These are phyloP conservation scores for Gephyroberyx darwinii DNA, from an alignment of 2,797 vertebrate species.

Conservation along the genomic window DNA sequence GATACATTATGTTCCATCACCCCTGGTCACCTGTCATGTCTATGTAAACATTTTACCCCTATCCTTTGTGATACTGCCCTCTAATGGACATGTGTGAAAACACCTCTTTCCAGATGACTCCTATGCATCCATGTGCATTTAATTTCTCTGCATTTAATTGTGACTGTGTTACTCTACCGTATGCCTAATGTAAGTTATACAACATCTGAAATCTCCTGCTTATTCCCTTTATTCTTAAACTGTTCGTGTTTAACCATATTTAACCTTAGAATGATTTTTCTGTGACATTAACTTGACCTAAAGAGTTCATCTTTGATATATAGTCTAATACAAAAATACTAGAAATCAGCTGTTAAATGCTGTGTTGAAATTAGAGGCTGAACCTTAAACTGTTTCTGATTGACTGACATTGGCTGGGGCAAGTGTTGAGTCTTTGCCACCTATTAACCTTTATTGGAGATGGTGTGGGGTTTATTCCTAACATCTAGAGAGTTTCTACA, in stretches of 20 bases:
- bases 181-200: too few species aligned
- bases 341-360: too few species aligned
- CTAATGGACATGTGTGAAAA: slow-evolving; percentile 30
- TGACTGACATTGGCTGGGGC: slow-evolving; percentile 23
- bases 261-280: too few species aligned
- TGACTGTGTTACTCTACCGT: too few species aligned
- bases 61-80: slow-evolving; percentile 39
- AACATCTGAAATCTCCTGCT: too few species aligned
- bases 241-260: too few species aligned
- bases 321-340: too few species aligned
- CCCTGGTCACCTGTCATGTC: too few species aligned
- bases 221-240: too few species aligned
- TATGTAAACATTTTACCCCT: background rate
- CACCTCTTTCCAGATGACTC: background rate
- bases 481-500: slow-evolving; percentile 46
- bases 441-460: slow-evolving; percentile 50
- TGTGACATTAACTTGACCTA: too few species aligned
- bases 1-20: too few species aligned
- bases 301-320: too few species aligned
- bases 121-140: background rate
- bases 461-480: slow-evolving; percentile 51
- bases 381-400: slow-evolving; percentile 19
- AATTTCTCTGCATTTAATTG: background rate
- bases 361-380: background rate
- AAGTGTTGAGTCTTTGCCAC: slow-evolving; percentile 31